A percentile compares a stretch with the other conserved stretches of the same genome.
Evolutionary conservation across 2,113 vertebrate genomes (phyloP).

Genomic region (Genyomyrus donnyi): DNA sequence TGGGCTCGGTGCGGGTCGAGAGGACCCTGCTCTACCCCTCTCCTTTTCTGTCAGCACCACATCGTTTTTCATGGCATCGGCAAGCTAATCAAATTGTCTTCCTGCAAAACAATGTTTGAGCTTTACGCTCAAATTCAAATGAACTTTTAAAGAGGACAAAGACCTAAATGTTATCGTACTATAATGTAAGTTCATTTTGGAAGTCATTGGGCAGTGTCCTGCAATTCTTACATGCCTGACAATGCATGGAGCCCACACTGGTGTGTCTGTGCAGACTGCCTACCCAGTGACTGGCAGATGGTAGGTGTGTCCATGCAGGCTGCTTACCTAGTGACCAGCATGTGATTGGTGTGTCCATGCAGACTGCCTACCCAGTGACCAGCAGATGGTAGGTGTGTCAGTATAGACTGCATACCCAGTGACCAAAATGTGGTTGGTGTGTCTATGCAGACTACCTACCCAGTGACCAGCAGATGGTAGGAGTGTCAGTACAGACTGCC

Average conservation of each 20-base stretch:
- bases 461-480: no score
- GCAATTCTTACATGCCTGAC: not conserved
- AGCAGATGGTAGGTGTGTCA: not conserved
- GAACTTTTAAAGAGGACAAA: not conserved
- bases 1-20: not conserved
- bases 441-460: no score
- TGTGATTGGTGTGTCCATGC: not conserved
- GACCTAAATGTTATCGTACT: not conserved
- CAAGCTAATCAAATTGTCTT: not conserved
- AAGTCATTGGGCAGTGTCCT: not conserved
- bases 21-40: not conserved
- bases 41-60: not conserved
- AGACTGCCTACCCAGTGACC: not conserved
- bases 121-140: not conserved
- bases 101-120: not conserved
- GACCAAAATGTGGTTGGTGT: not conserved
- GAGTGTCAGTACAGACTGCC: not conserved
- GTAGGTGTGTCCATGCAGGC: not conserved
- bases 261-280: not conserved
- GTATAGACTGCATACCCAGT: not conserved
- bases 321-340: not conserved
- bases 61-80: not conserved
- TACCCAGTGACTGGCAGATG: not conserved
- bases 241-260: not conserved
- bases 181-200: not conserved